Percentiles rank a stretch among this genome's conserved stretches.
phyloP scores from a whole-genome alignment of 2,113 vertebrate genomes.

The Hucho hucho region DNA sequence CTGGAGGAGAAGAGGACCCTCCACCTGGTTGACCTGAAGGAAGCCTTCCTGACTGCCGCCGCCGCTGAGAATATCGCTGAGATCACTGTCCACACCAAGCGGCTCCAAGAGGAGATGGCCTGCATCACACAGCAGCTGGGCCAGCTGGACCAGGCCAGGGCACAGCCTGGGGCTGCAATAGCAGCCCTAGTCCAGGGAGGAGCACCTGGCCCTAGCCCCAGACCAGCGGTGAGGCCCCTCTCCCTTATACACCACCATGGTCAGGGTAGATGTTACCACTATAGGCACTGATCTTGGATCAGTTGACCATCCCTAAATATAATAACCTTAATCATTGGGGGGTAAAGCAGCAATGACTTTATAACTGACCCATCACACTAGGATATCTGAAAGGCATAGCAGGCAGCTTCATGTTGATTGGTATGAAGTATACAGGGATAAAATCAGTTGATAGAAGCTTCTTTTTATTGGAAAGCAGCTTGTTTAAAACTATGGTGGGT shows the following conservation, averaged over 20 bases:
- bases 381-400: no score
- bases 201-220: slow-evolving; percentile 5
- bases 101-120: slow-evolving; percentile 83
- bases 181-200: slow-evolving; percentile 26
- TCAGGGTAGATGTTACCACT: not conserved
- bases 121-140: slow-evolving; percentile 79
- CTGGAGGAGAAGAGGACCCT: slow-evolving; percentile 79
- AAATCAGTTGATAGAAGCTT: no score
- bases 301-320: no score
- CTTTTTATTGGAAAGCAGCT: no score
- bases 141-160: slow-evolving; percentile 76
- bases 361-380: no score
- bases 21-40: slow-evolving; percentile 79
- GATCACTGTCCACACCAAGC: slow-evolving; percentile 75
- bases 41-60: slow-evolving; percentile 79
- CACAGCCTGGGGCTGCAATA: slow-evolving; percentile 65
- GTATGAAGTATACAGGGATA: no score
- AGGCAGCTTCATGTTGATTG: no score
- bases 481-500: not conserved
- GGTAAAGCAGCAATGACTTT: no score
- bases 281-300: no score
- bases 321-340: no score
- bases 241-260: not conserved
- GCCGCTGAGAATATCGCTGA: slow-evolving; percentile 80
- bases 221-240: slow-evolving; percentile 52